Base-by-base conservation (phyloP, 2,113 vertebrate genomes). In the Machaerirhynchus nigripectus region DNA sequence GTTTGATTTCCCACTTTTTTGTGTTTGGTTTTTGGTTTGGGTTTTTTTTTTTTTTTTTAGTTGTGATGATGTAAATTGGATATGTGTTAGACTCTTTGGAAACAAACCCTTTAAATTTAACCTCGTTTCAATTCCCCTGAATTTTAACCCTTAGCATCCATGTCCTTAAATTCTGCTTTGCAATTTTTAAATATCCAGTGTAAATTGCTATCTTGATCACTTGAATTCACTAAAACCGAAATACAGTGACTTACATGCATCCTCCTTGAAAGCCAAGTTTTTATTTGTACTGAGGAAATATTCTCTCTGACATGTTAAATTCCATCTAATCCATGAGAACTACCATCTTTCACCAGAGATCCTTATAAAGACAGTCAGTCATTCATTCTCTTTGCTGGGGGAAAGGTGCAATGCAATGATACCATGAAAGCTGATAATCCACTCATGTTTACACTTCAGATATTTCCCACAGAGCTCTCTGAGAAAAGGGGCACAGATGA, bases 391-490 rank as follows among this genome's bases (percentile, higher is more conserved):
- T 94, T 89, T 84, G 37, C 63, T 89, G 61, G 69, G 63, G 55
- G 63, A 96, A 96, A 95, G 94, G 95, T 97, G 95, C 89, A 95
- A 57, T 2, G 8, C 70, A 68, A 89, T 64, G 96, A 97, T 97
- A 95, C 61, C 75, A n/a, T 59, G 71, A 91, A 89, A 93, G 90
- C 89, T 93, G 67, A 92, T 97, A 97, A 97, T 96, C 85, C 95
- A 93, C 68, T 95, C 60, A 39, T 94, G 73, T 90, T 95, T 98
- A 94, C 78, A 95, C 64, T 96, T 94, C 19, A 70, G 56, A 23
- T 91, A 56, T 78, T 89, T 96, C 71, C 74, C 81, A 79, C 53
- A 68, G 83, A 97, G 83, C 93, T 71, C 74, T 74, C 57, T 77
- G 78, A 64, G 89, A 87, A 47, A 61, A 78, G 77, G 67, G 84